Percentiles rank a stretch among this genome's conserved stretches.
phyloP scores from a whole-genome alignment of 2,113 vertebrate species.

The Ciconia maguari region DNA sequence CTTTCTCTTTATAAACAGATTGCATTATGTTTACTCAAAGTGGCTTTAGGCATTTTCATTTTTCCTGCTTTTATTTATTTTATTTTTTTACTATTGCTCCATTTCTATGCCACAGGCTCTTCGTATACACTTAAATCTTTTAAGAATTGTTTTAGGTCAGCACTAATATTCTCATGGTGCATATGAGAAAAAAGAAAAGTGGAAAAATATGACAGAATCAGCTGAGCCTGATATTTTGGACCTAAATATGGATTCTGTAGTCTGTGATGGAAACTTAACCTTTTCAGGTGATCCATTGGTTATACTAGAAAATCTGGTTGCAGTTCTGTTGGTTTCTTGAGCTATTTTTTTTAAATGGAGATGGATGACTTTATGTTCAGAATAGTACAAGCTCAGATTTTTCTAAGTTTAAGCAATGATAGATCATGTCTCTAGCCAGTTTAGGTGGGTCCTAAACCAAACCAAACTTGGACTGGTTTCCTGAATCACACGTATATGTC shows the following conservation, averaged over 20 bases:
- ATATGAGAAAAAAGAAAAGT: background rate
- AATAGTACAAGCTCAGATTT: background rate
- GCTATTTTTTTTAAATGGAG: background rate
- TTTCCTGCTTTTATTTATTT: background rate
- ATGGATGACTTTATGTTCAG: background rate
- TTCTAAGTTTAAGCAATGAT: background rate
- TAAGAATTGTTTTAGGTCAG: background rate
- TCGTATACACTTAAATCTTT: background rate
- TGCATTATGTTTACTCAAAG: background rate
- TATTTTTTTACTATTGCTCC: background rate
- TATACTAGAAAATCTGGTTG: background rate
- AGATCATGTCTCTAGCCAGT: background rate
- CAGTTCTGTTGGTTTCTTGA: background rate
- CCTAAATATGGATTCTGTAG: background rate
- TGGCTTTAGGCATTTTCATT: background rate
- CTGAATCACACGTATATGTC: background rate
- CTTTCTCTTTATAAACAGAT: slow-evolving; percentile 3
- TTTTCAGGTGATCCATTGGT: background rate
- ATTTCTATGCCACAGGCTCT: background rate
- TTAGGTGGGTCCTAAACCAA: background rate
- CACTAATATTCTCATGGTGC: background rate
- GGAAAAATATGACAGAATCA: background rate
- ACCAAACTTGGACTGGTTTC: background rate
- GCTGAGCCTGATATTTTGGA: background rate
- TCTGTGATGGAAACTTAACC: background rate